Evolutionary conservation across 2,888 invertebrate species (phyloP), one percentile per base, ranked within the genome.

Genomic region (Phlogophora meticulosa): DNA sequence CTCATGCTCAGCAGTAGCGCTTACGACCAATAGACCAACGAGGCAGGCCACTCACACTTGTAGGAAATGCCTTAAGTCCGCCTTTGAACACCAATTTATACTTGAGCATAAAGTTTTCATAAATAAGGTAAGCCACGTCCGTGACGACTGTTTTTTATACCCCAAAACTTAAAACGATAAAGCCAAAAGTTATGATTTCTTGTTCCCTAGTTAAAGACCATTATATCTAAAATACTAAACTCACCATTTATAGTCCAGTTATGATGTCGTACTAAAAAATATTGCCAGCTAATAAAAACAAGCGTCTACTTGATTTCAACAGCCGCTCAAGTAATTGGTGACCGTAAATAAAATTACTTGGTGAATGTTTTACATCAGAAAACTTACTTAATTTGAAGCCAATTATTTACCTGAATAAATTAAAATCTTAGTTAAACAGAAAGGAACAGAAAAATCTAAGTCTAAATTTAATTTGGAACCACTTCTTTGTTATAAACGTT

Each of bases 311-410:
- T 45, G 20, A 63, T 20, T 38, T 45, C n/a, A 60, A 38, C n/a
- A 0, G n/a, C 17, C 63, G 38, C 15, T 52, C 15, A 42, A 40
- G 24, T 52, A 72, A 73, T 64, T 73, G 51, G 42, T 34, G 28
- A 34, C 3, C 43, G 38, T 64, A 52, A 9, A 20, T 10, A 7
- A 52, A 46, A 67, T 38, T 42, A 34, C 2, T n/a, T 15, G 1
- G 22, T 40, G n/a, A 51, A 72, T 22, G 43, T 45, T 68, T 45
- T 20, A 20, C 10, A 17, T 43, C 9, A 11, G 4, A 17, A 22
- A 45, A 34, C 24, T 15, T 17, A 11, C 10, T 43, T 34, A 34
- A 34, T 20, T 36, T 13, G 15, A 11, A 10, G 4, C 7, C 5
- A 15, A 36, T 7, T 43, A 52, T 17, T 9, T 38, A 15, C 15